Evolutionary conservation across 2,888 invertebrate genomes (phyloP).

Genomic region (Elysia crispata): DNA sequence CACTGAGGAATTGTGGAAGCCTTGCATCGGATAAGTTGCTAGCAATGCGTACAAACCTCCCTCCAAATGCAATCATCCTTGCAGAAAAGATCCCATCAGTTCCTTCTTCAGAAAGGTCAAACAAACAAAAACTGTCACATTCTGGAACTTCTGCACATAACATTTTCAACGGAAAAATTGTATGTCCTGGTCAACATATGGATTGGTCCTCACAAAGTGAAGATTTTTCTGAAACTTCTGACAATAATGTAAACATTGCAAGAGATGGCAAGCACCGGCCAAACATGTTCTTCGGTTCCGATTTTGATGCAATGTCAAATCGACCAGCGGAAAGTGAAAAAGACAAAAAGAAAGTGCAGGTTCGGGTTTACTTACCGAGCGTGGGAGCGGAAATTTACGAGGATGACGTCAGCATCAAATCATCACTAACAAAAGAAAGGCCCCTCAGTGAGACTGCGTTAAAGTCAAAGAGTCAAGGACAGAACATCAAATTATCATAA

Average conservation of each 20-base stretch:
- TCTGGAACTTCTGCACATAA: not conserved
- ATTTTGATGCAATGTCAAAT: not conserved
- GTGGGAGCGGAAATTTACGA: slow-evolving; percentile 42
- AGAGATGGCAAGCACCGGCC: not conserved
- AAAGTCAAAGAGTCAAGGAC: too few relatives aligned
- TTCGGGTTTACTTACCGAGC: slow-evolving; percentile 51
- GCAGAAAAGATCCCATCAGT: not conserved
- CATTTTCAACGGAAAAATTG: not conserved
- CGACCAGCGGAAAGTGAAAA: slow-evolving; percentile 1
- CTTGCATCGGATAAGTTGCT: slow-evolving; percentile 19
- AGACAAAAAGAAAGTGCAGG: slow-evolving; percentile 38
- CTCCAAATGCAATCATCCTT: not conserved
- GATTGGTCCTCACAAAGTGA: not conserved
- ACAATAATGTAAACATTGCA: not conserved
- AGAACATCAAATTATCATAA: too few relatives aligned
- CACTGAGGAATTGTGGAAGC: not conserved
- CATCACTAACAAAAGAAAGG: too few relatives aligned
- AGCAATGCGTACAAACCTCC: not conserved
- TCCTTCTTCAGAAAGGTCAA: too few relatives aligned
- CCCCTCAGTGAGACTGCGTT: too few relatives aligned
- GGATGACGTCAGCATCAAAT: slow-evolving; percentile 38
- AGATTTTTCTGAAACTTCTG: not conserved
- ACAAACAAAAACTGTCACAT: not conserved
- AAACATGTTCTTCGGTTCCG: too few relatives aligned
- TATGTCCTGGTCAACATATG: too few relatives aligned